Conservation (phyloP, 2,888 invertebrate species). For the Nebria brevicollis region DNA sequence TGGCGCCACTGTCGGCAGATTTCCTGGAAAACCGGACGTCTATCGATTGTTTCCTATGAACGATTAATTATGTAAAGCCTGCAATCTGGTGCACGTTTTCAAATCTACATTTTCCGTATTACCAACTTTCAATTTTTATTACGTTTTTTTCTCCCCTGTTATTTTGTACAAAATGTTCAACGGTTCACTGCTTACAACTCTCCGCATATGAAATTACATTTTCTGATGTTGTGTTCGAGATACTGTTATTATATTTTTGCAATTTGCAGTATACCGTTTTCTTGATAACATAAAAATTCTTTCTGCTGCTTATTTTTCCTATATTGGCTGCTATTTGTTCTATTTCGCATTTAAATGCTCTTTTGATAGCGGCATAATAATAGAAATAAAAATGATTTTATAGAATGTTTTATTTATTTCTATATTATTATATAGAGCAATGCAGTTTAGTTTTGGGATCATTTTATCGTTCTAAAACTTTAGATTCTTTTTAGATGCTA, state of each 20-base stretch:
- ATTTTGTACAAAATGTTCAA: conserved; percentile 5
- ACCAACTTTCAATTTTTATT: neutral
- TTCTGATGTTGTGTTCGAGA: neutral
- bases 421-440: too few species aligned
- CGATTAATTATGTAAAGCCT: conserved; percentile 43
- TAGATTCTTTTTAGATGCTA: too few species aligned
- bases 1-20: conserved; percentile 28
- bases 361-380: too few species aligned
- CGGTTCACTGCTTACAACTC: neutral
- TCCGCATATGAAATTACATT: conserved; percentile 1
- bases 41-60: conserved; percentile 43
- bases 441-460: too few species aligned
- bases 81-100: conserved; percentile 25
- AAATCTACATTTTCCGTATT: conserved; percentile 4
- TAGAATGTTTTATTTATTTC: too few species aligned
- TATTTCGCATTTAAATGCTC: neutral
- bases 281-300: conserved; percentile 3
- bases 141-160: conserved; percentile 5
- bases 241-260: conserved; percentile 12
- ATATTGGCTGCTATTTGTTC: neutral
- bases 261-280: conserved; percentile 15
- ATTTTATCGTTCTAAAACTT: too few species aligned
- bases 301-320: conserved; percentile 2
- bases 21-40: conserved; percentile 27
- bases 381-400: too few species aligned